Percentiles rank a stretch among this genome's conserved stretches.
These are phyloP conservation scores for Ursus arctos DNA, from an alignment of 2,113 vertebrate species.

Conservation along the genomic window DNA sequence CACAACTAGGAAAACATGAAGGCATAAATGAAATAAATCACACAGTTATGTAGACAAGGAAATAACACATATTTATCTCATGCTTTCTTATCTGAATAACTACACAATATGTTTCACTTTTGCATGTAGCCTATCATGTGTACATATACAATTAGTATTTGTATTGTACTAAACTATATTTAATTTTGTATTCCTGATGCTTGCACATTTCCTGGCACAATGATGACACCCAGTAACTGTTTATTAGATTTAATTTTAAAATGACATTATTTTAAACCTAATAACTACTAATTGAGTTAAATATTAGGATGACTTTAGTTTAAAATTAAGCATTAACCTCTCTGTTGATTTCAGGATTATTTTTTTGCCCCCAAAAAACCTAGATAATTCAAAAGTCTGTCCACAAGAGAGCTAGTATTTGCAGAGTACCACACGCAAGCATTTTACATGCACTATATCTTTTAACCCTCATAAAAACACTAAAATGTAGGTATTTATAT, in stretches of 20 bases:
- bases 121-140: background rate
- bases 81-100: background rate
- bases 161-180: background rate
- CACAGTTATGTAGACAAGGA: background rate
- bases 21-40: conserved; percentile 2
- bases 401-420: background rate
- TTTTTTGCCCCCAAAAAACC: background rate
- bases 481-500: background rate
- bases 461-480: background rate
- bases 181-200: background rate
- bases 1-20: background rate
- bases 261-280: background rate
- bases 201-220: background rate
- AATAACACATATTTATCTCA: background rate
- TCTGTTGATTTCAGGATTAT: background rate
- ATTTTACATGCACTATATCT: background rate
- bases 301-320: background rate
- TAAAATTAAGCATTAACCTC: background rate
- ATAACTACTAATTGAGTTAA: background rate
- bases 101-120: background rate
- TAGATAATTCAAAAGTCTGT: background rate
- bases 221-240: background rate
- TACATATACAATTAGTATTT: background rate
- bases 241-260: background rate
- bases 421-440: background rate